A percentile compares a stretch with the other conserved stretches of the same genome.
Evolutionary conservation across 2,113 vertebrate species (phyloP).

Genomic region (Smithornis capensis): DNA sequence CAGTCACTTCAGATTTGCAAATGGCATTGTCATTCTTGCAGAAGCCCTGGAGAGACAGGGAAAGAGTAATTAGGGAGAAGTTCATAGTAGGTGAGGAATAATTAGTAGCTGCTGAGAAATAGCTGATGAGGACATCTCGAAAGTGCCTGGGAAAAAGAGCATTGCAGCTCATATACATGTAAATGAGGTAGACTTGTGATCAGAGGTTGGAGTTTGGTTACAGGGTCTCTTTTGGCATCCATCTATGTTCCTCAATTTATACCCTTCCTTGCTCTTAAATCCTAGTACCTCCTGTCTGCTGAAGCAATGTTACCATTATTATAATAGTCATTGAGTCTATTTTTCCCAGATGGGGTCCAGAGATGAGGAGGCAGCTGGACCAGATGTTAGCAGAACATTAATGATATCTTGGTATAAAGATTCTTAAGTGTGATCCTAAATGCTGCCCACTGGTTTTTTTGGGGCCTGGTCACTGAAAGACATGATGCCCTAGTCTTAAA

Average conservation of each 20-base stretch:
- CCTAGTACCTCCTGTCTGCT: background rate
- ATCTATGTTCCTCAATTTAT: background rate
- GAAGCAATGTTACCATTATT: background rate
- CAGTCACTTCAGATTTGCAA: conserved; percentile 11
- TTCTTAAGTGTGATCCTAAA: background rate
- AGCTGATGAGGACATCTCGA: background rate
- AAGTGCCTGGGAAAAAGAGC: background rate
- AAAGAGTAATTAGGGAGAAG: conserved; percentile 51
- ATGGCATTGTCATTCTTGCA: conserved; percentile 34
- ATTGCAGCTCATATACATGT: background rate
- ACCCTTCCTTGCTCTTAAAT: background rate
- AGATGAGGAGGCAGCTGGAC: background rate
- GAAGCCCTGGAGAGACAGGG: conserved; percentile 1
- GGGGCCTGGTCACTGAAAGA: background rate
- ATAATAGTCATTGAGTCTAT: background rate
- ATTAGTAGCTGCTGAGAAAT: conserved; percentile 35
- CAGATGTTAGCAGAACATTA: background rate
- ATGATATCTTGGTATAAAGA: background rate
- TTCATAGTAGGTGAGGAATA: conserved; percentile 41
- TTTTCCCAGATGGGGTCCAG: background rate
- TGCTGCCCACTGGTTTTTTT: background rate
- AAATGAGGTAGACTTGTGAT: background rate
- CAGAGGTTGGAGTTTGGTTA: background rate
- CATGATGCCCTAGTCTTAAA: background rate
- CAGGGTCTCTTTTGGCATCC: background rate